A percentile compares a stretch with the other conserved stretches of the same genome.
Conservation (phyloP, 2,888 invertebrate species). For the Caenorhabditis sinica region DNA sequence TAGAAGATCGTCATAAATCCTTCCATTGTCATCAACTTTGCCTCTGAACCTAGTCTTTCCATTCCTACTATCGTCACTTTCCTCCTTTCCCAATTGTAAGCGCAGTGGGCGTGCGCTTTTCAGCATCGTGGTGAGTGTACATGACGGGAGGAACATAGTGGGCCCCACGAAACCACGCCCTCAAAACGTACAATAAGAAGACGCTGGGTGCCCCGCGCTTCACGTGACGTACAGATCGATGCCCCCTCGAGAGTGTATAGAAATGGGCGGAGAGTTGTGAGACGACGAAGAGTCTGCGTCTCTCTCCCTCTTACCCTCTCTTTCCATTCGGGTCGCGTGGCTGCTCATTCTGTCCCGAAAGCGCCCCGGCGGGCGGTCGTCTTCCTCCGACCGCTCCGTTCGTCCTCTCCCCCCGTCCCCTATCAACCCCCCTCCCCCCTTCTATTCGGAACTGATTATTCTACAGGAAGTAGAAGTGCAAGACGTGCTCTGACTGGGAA, state of each 20-base stretch:
- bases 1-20: neutral
- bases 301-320: slow-evolving; percentile 32
- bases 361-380: slow-evolving; percentile 62
- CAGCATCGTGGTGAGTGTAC: slow-evolving; percentile 23
- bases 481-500: slow-evolving; percentile 56
- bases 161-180: slow-evolving; percentile 47
- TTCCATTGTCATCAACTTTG: neutral
- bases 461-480: slow-evolving; percentile 17
- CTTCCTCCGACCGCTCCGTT: slow-evolving; percentile 19
- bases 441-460: neutral
- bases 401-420: neutral
- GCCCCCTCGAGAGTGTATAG: slow-evolving; percentile 17
- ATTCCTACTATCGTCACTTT: no score
- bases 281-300: slow-evolving; percentile 34
- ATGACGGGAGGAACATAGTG: slow-evolving; percentile 23
- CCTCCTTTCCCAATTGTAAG: slow-evolving; percentile 26
- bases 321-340: slow-evolving; percentile 56
- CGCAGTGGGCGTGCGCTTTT: slow-evolving; percentile 23
- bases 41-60: neutral
- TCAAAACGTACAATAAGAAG: slow-evolving; percentile 53
- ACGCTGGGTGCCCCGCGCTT: slow-evolving; percentile 18
- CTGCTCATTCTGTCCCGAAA: slow-evolving; percentile 68
- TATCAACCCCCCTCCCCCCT: neutral
- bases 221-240: slow-evolving; percentile 58
- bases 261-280: slow-evolving; percentile 25